phyloP scores from a whole-genome alignment of 1,140 invertebrate species.

The Heliconius hewitsoni region DNA sequence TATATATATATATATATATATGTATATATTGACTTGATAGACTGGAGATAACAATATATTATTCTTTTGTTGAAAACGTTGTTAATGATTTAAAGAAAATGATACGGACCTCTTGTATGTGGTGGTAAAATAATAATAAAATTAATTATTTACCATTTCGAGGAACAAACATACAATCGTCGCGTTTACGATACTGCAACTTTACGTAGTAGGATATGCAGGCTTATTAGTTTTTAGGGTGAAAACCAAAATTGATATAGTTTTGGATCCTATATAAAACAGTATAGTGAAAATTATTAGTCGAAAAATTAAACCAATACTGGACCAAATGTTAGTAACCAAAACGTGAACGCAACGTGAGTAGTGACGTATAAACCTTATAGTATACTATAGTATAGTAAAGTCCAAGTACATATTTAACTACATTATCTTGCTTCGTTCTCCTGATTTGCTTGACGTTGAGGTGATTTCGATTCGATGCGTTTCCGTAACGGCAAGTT shows the following conservation, averaged over 20 bases:
- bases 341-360: conserved; percentile 7
- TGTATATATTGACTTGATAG: too few species aligned
- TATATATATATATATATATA: too few species aligned
- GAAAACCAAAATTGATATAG: not conserved
- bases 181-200: too few species aligned
- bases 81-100: too few species aligned
- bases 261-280: not conserved
- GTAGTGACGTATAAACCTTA: conserved; percentile 53
- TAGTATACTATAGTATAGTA: conserved; percentile 12
- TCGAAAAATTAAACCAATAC: not conserved
- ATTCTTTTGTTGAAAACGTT: too few species aligned
- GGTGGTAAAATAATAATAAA: too few species aligned
- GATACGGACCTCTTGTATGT: too few species aligned
- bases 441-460: conserved; percentile 46
- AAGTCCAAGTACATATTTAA: conserved; percentile 36
- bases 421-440: conserved; percentile 71
- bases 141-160: too few species aligned
- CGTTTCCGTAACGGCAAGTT: conserved; percentile 69
- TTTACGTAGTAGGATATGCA: too few species aligned
- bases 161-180: too few species aligned
- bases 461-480: conserved; percentile 46
- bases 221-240: too few species aligned
- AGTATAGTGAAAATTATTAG: not conserved
- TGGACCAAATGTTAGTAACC: not conserved
- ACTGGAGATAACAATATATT: too few species aligned